Conservation (phyloP, 1,140 invertebrate species). For the Vanessa tameamea region DNA sequence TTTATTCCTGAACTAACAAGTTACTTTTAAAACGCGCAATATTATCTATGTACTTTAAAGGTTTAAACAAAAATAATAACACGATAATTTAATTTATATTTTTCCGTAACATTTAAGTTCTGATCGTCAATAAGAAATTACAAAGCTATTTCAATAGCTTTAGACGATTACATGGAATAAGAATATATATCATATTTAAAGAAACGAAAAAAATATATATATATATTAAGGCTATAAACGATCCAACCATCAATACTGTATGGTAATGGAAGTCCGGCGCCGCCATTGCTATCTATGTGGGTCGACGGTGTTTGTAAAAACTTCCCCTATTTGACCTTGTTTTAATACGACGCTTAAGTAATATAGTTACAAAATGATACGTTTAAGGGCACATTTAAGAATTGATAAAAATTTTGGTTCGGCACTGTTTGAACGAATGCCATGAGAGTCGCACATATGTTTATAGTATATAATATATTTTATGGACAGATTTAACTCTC, state of each 20-base stretch:
- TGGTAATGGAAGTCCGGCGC: conserved; percentile 33
- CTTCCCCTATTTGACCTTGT: conserved; percentile 62
- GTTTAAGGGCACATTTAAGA: conserved; percentile 15
- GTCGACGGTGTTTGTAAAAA: conserved; percentile 64
- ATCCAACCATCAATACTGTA: conserved; percentile 4
- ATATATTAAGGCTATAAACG: not conserved
- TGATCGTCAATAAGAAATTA: no score
- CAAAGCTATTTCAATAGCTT: no score
- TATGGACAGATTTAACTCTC: no score
- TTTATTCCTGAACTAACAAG: not conserved
- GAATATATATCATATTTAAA: no score
- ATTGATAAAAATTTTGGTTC: conserved; percentile 3
- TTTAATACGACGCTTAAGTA: conserved; percentile 40
- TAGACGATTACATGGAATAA: no score
- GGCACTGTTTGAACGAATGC: not conserved
- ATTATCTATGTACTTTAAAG: not conserved
- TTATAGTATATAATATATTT: no score
- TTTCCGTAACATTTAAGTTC: not conserved
- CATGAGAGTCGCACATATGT: no score
- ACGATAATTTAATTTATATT: no score
- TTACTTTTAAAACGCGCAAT: not conserved
- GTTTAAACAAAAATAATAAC: no score
- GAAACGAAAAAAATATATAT: no score
- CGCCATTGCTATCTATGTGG: conserved; percentile 53
- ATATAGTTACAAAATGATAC: conserved; percentile 28